These are phyloP conservation scores for Gallinago undulata DNA, from an alignment of 2,113 vertebrate genomes.

Conservation along the genomic window DNA sequence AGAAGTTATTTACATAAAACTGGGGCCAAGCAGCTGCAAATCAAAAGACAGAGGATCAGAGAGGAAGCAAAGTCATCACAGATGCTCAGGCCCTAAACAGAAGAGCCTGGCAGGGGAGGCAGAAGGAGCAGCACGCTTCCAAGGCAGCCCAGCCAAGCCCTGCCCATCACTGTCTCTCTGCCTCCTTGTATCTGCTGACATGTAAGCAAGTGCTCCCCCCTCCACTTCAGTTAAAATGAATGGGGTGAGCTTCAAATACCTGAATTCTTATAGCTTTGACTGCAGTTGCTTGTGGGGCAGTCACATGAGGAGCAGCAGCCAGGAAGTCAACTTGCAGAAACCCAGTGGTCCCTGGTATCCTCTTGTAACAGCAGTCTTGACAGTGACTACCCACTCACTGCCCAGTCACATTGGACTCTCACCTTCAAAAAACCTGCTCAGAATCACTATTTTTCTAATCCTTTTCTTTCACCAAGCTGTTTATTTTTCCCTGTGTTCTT, in stretches of 20 bases:
- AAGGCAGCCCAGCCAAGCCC: background rate
- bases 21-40: background rate
- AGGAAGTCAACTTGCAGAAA: background rate
- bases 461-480: accelerated
- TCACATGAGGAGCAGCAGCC: background rate
- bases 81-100: background rate
- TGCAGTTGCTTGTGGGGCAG: background rate
- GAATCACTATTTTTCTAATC: background rate
- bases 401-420: background rate
- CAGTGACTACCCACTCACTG: background rate
- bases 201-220: background rate
- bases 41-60: background rate
- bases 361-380: background rate
- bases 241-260: background rate
- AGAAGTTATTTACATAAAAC: background rate
- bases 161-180: accelerated
- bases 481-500: no score
- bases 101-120: background rate
- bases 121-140: accelerated
- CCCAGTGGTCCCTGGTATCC: background rate
- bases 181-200: background rate
- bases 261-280: background rate
- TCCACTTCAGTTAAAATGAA: background rate
- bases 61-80: background rate
- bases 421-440: background rate